Evolutionary conservation across 2,797 vertebrate genomes (phyloP).

Genomic region (Neosilurus mollespiculum): DNA sequence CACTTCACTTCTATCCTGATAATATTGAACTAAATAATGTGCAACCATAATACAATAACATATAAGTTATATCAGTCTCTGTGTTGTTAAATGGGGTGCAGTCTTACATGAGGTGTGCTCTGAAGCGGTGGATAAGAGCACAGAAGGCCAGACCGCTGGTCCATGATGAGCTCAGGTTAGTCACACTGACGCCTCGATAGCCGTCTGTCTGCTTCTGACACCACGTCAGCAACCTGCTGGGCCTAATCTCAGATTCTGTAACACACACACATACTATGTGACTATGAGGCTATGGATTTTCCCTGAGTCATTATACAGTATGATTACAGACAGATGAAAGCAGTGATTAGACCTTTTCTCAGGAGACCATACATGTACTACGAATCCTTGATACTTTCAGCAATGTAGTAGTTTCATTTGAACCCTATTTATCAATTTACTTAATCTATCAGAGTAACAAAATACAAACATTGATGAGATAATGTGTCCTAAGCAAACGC

Average conservation of each 20-base stretch:
- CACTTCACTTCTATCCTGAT: not conserved
- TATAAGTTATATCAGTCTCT: not conserved
- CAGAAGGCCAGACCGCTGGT: constrained; percentile 86
- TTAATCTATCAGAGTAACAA: not conserved
- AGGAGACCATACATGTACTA: not conserved
- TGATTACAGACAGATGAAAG: not conserved
- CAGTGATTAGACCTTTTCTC: not conserved
- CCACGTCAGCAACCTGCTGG: constrained; percentile 89
- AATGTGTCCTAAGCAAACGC: not conserved
- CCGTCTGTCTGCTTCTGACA: constrained; percentile 93
- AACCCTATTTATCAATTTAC: not conserved
- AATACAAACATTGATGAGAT: not conserved
- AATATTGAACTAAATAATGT: not conserved
- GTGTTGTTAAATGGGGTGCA: not conserved
- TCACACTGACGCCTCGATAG: constrained; percentile 82
- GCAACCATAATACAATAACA: not conserved
- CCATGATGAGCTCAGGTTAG: constrained; percentile 88
- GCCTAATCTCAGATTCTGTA: constrained; percentile 89
- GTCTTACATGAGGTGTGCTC: constrained; percentile 86
- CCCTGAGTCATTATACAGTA: not conserved
- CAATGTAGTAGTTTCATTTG: not conserved
- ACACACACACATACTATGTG: constrained; percentile 13
- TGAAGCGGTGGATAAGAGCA: constrained; percentile 92
- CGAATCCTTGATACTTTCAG: not conserved
- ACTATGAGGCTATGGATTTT: no score